Conservation (phyloP, 2,113 vertebrate species). For the Otolemur garnettii region DNA sequence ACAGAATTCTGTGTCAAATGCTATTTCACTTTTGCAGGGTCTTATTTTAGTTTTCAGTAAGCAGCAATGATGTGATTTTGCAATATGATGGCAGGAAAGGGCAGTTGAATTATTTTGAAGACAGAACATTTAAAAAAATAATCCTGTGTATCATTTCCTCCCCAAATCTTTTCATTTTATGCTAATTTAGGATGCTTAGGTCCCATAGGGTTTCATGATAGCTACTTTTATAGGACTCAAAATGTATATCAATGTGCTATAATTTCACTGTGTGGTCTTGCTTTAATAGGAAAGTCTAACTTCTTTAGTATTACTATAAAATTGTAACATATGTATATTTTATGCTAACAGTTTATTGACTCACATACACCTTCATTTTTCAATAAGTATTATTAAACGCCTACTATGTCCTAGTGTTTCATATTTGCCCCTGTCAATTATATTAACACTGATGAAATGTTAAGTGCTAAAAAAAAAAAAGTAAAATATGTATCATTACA, state of each 20-base stretch:
- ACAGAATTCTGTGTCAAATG: not conserved
- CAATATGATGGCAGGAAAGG: not conserved
- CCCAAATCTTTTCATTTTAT: not conserved
- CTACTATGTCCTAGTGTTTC: not conserved
- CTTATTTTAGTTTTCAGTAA: not conserved
- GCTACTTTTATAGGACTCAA: not conserved
- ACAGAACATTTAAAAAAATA: not conserved
- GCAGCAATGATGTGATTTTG: not conserved
- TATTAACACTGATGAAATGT: not conserved
- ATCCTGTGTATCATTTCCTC: rapidly evolving
- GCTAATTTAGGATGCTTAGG: not conserved
- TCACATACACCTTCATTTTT: not conserved
- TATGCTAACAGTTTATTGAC: not conserved
- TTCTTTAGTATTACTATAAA: not conserved
- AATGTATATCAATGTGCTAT: not conserved
- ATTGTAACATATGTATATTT: not conserved
- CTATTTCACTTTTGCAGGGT: rapidly evolving
- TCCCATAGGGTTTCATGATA: rapidly evolving
- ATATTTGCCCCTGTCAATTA: not conserved
- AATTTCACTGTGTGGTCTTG: not conserved
- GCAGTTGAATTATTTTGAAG: not conserved
- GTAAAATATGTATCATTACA: not conserved
- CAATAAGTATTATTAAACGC: not conserved
- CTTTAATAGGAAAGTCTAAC: not conserved
- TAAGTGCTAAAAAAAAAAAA: not conserved